Conservation (phyloP, 2,113 vertebrate species). For the Copsychus sechellarum region DNA sequence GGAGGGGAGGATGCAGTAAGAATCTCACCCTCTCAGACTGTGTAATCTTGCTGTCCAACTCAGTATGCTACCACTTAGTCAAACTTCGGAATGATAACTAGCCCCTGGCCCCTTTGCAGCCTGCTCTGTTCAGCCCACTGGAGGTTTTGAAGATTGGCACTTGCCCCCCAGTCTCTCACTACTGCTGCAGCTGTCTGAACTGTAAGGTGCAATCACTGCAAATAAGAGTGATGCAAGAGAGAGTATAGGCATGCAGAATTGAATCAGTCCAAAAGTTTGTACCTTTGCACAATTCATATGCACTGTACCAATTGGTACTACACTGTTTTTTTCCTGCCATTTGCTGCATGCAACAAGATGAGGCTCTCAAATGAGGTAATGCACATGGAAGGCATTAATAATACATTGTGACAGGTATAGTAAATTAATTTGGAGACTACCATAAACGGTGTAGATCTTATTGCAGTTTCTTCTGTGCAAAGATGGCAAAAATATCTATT, state of each 20-base stretch:
- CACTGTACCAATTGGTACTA: neutral
- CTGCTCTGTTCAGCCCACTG: neutral
- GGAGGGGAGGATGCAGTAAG: neutral
- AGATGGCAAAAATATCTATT: constrained; percentile 42
- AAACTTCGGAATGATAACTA: neutral
- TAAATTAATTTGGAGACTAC: constrained; percentile 39
- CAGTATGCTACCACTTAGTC: neutral
- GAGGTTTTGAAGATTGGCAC: neutral
- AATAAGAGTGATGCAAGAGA: neutral
- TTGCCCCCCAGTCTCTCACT: neutral
- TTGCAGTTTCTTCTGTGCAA: constrained; percentile 29
- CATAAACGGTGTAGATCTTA: constrained; percentile 5
- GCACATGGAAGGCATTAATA: constrained; percentile 3
- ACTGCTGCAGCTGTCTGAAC: neutral
- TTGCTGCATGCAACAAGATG: neutral
- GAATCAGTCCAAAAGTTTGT: neutral
- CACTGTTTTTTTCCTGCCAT: neutral
- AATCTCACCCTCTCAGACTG: neutral
- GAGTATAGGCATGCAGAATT: neutral
- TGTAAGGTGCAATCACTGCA: neutral
- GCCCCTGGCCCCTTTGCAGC: neutral
- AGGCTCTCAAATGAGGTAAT: constrained; percentile 24
- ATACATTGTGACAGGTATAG: constrained; percentile 14
- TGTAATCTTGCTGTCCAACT: neutral
- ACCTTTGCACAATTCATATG: neutral